phyloP scores from a whole-genome alignment of 2,113 vertebrate species.

The Numenius arquata region DNA sequence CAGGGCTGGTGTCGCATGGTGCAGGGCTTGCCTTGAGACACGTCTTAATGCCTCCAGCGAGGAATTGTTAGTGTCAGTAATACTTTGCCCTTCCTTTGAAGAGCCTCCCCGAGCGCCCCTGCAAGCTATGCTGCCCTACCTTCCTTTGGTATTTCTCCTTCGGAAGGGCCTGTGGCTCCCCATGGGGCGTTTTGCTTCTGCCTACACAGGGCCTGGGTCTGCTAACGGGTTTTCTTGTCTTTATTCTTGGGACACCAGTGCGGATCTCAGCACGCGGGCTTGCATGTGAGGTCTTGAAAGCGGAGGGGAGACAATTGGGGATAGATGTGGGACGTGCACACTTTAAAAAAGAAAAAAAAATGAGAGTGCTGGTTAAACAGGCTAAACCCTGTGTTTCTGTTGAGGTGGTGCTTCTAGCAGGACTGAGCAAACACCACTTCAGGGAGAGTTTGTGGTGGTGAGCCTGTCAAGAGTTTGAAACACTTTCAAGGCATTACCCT shows the following conservation, averaged over 20 bases:
- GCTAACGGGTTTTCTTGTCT: not conserved
- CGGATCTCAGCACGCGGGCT: not conserved
- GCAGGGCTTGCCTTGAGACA: not conserved
- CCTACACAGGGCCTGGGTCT: not conserved
- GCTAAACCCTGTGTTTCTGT: not conserved
- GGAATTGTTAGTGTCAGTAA: not conserved
- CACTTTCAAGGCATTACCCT: not conserved
- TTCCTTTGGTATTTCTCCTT: not conserved
- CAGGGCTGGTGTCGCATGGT: not conserved
- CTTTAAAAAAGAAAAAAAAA: not conserved
- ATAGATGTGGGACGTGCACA: not conserved
- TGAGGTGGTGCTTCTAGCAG: not conserved
- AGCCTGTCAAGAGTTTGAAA: not conserved
- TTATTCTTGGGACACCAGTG: rapidly evolving
- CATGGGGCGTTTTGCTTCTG: not conserved
- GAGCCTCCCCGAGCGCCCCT: not conserved
- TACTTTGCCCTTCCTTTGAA: rapidly evolving
- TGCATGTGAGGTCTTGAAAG: not conserved
- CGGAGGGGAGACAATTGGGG: not conserved
- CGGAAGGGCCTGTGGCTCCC: not conserved
- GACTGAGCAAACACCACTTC: not conserved
- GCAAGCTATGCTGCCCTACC: not conserved
- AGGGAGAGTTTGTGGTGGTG: not conserved
- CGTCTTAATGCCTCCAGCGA: rapidly evolving
- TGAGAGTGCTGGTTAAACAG: not conserved